Evolutionary conservation across 2,113 vertebrate species (phyloP), one percentile per base, ranked within the genome.

Genomic region (Anarrhichthys ocellatus): DNA sequence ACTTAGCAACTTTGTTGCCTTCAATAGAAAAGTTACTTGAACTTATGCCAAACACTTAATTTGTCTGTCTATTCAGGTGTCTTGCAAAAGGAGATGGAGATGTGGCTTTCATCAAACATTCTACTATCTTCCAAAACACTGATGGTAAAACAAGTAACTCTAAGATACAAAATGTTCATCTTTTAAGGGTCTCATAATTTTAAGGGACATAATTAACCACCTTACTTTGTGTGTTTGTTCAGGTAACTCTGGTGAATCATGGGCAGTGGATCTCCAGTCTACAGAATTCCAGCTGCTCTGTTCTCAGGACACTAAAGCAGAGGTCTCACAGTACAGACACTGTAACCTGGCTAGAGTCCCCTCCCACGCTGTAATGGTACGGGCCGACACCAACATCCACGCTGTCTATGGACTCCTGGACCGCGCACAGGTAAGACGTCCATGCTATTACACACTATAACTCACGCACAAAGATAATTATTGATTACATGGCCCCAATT

Each of bases 51-150:
- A 4, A 29, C 1, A 9, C 8, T 29, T 10, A n/a, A 50, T 40
- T 46, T 2, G 36, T 59, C 14, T 11, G 5, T 79, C 22, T 1
- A 0, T 56, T 15, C 88, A 99, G 98, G 94, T 99, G 98, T 89
- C 87, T 99, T 81, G 95, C 78, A 1, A 87, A 94, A 54, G 91
- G 87, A 24, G 71, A 80, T 0, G 98, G 98, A 27, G 97, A 99
- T 0, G 97, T 99, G 24, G 98, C 98, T 73, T 99, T 99, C 22
- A 82, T 99, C 79, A 99, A 97, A 79, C 97, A 99, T 84, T 94
- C 96, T 0, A 98, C 98, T 0, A 95, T 99, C 73, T 96, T 97
- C 72, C 96, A 97, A 81, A 97, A 98, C 92, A 97, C 97, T 0
- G 93, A 98, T 15, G 97, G 98, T 99, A 92, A 77, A 22, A 75